Percentiles rank a stretch among this genome's conserved stretches.
phyloP scores from a whole-genome alignment of 2,888 invertebrate genomes.

The Sycophila texana region DNA sequence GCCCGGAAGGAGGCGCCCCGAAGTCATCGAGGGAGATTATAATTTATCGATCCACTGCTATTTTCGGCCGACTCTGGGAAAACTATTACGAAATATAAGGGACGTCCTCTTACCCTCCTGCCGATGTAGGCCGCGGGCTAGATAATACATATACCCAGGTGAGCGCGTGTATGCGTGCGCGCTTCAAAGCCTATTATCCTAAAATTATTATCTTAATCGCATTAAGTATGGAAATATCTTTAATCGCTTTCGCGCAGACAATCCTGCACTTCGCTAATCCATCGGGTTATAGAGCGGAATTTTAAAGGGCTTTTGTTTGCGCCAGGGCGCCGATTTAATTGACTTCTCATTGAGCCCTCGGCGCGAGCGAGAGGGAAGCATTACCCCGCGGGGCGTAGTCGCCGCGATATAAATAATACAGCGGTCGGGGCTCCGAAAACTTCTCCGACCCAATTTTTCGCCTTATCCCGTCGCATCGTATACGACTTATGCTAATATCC shows the following conservation, averaged over 20 bases:
- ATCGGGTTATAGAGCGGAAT: constrained; percentile 27
- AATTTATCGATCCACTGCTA: constrained; percentile 35
- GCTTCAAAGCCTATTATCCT: constrained; percentile 34
- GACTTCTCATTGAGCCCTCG: constrained; percentile 22
- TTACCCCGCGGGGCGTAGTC: background rate
- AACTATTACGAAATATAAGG: constrained; percentile 47
- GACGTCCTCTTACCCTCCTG: constrained; percentile 7
- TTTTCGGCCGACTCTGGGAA: constrained; percentile 6
- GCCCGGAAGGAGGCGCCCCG: background rate
- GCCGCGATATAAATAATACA: no score
- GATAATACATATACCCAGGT: background rate
- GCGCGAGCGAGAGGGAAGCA: background rate
- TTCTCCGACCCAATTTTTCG: no score
- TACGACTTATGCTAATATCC: no score
- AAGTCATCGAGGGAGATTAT: constrained; percentile 14
- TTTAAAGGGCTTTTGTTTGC: constrained; percentile 47
- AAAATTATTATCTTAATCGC: constrained; percentile 54
- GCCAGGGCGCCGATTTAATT: constrained; percentile 33
- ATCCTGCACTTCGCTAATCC: constrained; percentile 47
- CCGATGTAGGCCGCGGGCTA: constrained; percentile 2
- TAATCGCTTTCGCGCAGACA: constrained; percentile 50
- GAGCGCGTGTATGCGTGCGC: background rate
- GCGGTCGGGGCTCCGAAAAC: no score
- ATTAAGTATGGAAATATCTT: constrained; percentile 52
- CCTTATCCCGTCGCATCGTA: no score